These are phyloP conservation scores for Clarias magur DNA, from an alignment of 2,113 vertebrate species.

Conservation along the genomic window DNA sequence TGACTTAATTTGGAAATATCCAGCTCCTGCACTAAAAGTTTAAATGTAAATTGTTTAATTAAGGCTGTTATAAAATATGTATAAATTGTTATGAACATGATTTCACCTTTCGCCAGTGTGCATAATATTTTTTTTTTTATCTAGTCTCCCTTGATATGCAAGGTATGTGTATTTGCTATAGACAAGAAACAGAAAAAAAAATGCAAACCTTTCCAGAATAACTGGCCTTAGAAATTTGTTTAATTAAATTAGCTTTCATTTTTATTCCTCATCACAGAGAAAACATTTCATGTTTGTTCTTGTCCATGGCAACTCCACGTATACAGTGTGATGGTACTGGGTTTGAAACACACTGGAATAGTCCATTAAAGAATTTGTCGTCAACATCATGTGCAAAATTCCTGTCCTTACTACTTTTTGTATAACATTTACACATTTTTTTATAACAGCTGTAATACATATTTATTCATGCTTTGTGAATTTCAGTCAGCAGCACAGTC, in stretches of 20 bases:
- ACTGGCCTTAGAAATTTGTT: neutral
- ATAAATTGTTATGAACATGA: constrained; percentile 32
- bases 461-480: constrained; percentile 24
- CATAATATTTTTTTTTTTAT: neutral
- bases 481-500: constrained; percentile 38
- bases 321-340: neutral
- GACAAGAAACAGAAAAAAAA: neutral
- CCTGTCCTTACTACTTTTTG: neutral
- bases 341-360: neutral
- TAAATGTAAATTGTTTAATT: constrained; percentile 5
- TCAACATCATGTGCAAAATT: neutral
- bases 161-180: neutral
- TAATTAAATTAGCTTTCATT: neutral
- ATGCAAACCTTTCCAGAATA: neutral
- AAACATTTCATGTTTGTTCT: no score
- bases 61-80: constrained; percentile 21
- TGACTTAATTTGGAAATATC: constrained; percentile 27
- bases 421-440: constrained; percentile 30
- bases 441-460: constrained; percentile 39
- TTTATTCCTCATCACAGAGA: neutral
- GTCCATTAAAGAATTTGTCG: neutral
- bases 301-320: neutral
- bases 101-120: constrained; percentile 11
- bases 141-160: neutral
- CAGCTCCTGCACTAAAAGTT: constrained; percentile 30